Evolutionary conservation across 1,140 invertebrate genomes (phyloP).

Genomic region (Ceratina japonica): DNA sequence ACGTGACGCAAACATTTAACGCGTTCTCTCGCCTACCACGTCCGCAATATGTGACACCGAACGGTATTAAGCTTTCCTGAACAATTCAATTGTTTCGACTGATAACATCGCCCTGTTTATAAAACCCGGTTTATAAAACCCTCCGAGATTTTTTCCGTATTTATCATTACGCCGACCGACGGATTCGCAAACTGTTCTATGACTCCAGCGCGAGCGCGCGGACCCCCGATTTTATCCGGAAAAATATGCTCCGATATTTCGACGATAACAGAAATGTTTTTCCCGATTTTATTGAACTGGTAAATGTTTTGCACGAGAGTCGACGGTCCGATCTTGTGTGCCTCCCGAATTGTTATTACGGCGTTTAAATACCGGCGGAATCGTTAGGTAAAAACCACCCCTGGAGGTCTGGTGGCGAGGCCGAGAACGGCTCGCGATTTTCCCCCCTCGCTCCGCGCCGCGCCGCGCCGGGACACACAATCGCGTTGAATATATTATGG

Average conservation of each 20-base stretch:
- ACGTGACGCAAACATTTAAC: conserved; percentile 38
- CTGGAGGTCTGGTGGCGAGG: conserved; percentile 6
- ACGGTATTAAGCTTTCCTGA: conserved; percentile 3
- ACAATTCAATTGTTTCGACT: conserved; percentile 17
- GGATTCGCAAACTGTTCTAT: no score
- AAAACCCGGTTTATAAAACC: neutral
- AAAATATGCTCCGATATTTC: no score
- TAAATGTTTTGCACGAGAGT: no score
- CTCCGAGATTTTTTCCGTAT: no score
- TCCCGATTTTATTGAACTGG: no score
- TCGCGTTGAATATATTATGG: conserved; percentile 59
- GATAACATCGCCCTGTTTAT: neutral
- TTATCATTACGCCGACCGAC: no score
- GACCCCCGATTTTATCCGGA: no score
- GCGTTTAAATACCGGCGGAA: neutral
- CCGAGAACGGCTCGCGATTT: conserved; percentile 12
- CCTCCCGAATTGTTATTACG: neutral
- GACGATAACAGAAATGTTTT: no score
- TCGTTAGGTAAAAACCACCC: conserved; percentile 12
- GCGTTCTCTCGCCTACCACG: neutral
- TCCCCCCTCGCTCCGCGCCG: conserved; percentile 24
- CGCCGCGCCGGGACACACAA: conserved; percentile 41
- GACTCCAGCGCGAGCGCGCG: no score
- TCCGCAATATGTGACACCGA: neutral
- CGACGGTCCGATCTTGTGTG: no score